Conservation (phyloP, 2,888 invertebrate genomes). For the Synanthedon andrenaeformis region DNA sequence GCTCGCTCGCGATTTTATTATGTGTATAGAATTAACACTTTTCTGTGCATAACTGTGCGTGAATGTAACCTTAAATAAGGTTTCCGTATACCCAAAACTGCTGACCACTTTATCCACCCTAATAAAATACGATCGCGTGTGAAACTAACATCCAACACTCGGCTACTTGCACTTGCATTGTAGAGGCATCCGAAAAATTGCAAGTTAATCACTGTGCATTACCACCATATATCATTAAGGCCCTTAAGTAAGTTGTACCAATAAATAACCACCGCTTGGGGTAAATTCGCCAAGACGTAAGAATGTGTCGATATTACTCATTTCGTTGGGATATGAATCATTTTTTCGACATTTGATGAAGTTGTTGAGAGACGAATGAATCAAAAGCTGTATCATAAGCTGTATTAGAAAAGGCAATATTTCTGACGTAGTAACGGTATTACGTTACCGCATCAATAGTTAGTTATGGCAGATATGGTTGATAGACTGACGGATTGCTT, state of each 20-base stretch:
- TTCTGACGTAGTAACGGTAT: no score
- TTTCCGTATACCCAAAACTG: neutral
- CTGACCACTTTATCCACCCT: conserved; percentile 40
- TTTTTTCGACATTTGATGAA: neutral
- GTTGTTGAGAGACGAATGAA: no score
- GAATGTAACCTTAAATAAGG: neutral
- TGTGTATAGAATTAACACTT: no score
- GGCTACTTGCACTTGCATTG: conserved; percentile 35
- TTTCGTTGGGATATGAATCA: neutral
- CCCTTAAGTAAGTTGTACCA: conserved; percentile 25
- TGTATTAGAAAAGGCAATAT: no score
- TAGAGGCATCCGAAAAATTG: conserved; percentile 36
- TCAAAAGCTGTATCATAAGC: no score
- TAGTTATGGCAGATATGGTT: no score
- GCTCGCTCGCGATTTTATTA: no score
- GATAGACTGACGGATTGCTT: no score
- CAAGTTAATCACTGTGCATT: conserved; percentile 57
- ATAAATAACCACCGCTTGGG: conserved; percentile 23
- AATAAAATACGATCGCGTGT: conserved; percentile 50
- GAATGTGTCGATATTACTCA: conserved; percentile 1
- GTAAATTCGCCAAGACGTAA: conserved; percentile 1
- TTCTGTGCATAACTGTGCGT: no score
- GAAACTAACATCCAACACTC: conserved; percentile 28
- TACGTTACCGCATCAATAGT: no score
- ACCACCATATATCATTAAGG: conserved; percentile 41